Evolutionary conservation across 2,113 vertebrate species (phyloP), one percentile per base, ranked within the genome.

Genomic region (Nerophis lumbriciformis): DNA sequence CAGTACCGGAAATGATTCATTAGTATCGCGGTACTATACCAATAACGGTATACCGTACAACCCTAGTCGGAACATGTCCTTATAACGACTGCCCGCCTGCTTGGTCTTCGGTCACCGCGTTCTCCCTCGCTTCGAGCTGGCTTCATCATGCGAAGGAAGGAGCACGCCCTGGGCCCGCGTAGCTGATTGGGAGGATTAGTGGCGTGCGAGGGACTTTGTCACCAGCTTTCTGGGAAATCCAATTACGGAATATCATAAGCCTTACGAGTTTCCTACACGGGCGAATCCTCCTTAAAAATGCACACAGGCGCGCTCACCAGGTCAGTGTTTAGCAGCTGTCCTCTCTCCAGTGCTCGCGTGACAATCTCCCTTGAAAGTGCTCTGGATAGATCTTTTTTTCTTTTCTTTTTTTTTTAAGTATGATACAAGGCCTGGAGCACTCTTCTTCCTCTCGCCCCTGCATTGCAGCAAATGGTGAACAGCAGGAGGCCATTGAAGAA

Each of bases 231-330:
- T 85, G 75, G 80, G 82, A 89, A 92, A 92, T 91, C 88, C 90
- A 90, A 90, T 91, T 90, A 91, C 87, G 76, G 82, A 88, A 86
- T 89, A 90, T 88, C 86, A 88, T 87, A 88, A 89, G 86, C 84
- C 82, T 77, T 88, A 86, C 86, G 86, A 87, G 89, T 88, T 88
- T 89, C 85, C 83, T 85, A 83, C 79, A 77, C 71, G 49, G 71
- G 75, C 72, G 83, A 87, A 84, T 82, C 79, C 88, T 73, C 70
- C 69, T 71, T 60, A 80, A 81, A 80, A 82, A 85, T 81, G 72
- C 80, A 72, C 63, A 70, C 73, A 19, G 59, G 48, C 63, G 51
- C 56, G 66, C 61, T 69, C 63, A 59, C 71, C 72, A 64, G 79
- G 80, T 86, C 84, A 80, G 59, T 63, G 63, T 81, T 80, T 51